Percentiles rank a stretch among this genome's conserved stretches.
Evolutionary conservation across 2,113 vertebrate genomes (phyloP).

Genomic region (Siphamia tubifer): DNA sequence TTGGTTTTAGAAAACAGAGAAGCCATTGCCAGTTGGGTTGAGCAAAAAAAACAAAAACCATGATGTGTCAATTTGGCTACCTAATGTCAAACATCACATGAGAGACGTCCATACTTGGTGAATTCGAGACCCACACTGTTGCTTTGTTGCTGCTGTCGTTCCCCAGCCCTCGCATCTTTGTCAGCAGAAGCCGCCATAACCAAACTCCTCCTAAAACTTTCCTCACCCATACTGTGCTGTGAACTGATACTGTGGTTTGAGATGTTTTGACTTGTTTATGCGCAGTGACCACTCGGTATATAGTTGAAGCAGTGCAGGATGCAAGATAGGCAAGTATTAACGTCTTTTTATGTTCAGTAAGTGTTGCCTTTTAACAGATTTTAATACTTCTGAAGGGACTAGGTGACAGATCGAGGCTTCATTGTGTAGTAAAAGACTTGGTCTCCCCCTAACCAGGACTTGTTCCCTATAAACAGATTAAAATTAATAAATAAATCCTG

Average conservation of each 20-base stretch:
- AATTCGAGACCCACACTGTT: background rate
- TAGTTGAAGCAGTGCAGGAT: background rate
- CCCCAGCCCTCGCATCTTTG: background rate
- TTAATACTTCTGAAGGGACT: slow-evolving; percentile 39
- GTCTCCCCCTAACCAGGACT: background rate
- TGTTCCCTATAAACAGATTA: background rate
- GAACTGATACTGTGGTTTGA: slow-evolving; percentile 13
- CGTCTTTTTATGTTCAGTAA: slow-evolving; percentile 34
- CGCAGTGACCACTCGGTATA: background rate
- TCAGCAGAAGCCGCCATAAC: slow-evolving; percentile 31
- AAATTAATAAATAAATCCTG: background rate
- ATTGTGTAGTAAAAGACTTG: slow-evolving; percentile 24
- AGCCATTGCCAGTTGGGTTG: slow-evolving; percentile 8
- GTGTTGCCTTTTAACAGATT: slow-evolving; percentile 49
- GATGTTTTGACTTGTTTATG: background rate
- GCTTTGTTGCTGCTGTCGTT: slow-evolving; percentile 22
- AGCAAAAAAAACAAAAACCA: background rate
- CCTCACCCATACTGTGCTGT: slow-evolving; percentile 28
- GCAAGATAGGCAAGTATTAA: background rate
- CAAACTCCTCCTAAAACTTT: background rate
- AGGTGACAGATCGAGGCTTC: slow-evolving; percentile 13
- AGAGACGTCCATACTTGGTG: background rate
- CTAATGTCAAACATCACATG: background rate
- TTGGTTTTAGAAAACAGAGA: background rate
- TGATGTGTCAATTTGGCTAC: background rate